These are phyloP conservation scores for Apotomis turbidana DNA, from an alignment of 2,888 invertebrate species.

Conservation along the genomic window DNA sequence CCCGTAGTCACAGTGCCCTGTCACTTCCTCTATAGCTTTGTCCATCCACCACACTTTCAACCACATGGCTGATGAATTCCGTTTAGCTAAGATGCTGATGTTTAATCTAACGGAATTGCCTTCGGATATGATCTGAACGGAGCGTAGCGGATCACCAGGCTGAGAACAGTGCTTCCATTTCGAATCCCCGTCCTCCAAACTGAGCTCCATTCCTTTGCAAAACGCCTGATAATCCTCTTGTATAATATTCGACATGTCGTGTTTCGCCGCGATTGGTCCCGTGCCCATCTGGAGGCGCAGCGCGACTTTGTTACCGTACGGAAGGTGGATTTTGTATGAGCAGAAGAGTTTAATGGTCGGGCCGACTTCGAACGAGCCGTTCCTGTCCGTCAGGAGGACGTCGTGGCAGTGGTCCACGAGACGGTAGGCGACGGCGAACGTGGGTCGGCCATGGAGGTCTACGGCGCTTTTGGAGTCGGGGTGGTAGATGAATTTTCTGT, in stretches of 20 bases:
- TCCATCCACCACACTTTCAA: constrained; percentile 86
- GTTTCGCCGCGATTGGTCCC: constrained; percentile 64
- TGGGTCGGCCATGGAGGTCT: constrained; percentile 85
- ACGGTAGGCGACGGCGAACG: constrained; percentile 87
- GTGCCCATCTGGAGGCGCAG: constrained; percentile 84
- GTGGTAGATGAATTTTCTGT: constrained; percentile 85
- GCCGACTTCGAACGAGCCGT: constrained; percentile 87
- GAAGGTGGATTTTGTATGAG: constrained; percentile 87
- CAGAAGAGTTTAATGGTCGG: constrained; percentile 85
- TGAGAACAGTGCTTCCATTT: constrained; percentile 85
- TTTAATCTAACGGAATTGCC: constrained; percentile 82
- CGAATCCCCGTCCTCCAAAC: constrained; percentile 83
- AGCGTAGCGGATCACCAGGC: constrained; percentile 82
- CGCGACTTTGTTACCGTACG: constrained; percentile 88
- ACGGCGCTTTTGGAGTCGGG: constrained; percentile 76
- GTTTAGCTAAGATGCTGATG: constrained; percentile 71
- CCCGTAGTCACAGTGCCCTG: constrained; percentile 87
- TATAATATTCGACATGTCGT: constrained; percentile 67
- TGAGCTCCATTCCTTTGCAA: constrained; percentile 84
- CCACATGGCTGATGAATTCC: constrained; percentile 76
- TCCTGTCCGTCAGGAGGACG: constrained; percentile 85
- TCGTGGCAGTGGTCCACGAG: constrained; percentile 89
- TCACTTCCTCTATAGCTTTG: constrained; percentile 84
- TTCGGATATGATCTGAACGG: constrained; percentile 84
- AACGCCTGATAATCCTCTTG: constrained; percentile 67